Conservation (phyloP, 30 jellyfish, hydroid and myxozoan genomes). For the Turritopsis dohrnii region DNA sequence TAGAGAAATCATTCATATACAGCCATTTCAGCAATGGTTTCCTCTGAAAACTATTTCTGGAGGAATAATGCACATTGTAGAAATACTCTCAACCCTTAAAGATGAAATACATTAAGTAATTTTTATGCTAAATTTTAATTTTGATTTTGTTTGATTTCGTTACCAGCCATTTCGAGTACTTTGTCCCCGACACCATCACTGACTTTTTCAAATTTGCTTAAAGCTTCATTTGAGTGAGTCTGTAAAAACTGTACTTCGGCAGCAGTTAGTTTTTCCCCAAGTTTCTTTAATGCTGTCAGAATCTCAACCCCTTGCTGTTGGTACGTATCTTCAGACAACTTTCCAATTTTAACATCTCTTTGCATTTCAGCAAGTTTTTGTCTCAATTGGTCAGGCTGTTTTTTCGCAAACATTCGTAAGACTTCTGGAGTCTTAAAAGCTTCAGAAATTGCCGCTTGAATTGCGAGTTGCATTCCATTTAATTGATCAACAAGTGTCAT, state of each 20-base stretch:
- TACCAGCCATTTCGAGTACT: slow-evolving; percentile 18
- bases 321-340: slow-evolving; percentile 49
- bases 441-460: slow-evolving; percentile 93
- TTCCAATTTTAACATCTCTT: slow-evolving; percentile 66
- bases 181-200: slow-evolving; percentile 37
- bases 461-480: slow-evolving; percentile 86
- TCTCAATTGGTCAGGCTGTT: slow-evolving; percentile 90
- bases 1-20: too few species aligned
- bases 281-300: slow-evolving; percentile 69
- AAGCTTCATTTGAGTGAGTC: slow-evolving; percentile 60
- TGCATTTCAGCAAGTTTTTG: slow-evolving; percentile 72
- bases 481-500: slow-evolving; percentile 82
- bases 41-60: not conserved
- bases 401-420: slow-evolving; percentile 72
- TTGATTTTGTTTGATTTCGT: slow-evolving; percentile 23
- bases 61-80: not conserved
- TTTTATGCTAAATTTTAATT: not conserved
- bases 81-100: not conserved
- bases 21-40: too few species aligned
- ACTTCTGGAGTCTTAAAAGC: slow-evolving; percentile 96
- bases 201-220: slow-evolving; percentile 68
- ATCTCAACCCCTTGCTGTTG: slow-evolving; percentile 89
- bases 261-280: slow-evolving; percentile 74
- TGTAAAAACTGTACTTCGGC: slow-evolving; percentile 64
- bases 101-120: not conserved